A percentile compares a stretch with the other conserved stretches of the same genome.
Conservation (phyloP, 2,113 vertebrate species). For the Nyctibius bracteatus region DNA sequence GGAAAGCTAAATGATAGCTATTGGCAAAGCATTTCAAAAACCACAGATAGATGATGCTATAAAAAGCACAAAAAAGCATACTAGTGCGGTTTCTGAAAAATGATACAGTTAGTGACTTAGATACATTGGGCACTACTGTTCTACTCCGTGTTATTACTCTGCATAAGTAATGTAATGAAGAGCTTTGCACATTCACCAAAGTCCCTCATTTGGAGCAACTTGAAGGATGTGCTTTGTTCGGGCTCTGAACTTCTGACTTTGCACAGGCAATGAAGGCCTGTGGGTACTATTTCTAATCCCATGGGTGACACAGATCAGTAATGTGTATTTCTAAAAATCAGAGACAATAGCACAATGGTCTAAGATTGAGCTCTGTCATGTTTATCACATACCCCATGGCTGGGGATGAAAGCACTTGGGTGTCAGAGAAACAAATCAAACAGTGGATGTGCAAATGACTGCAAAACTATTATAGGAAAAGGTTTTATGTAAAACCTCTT, state of each 20-base stretch:
- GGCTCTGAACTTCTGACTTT: not conserved
- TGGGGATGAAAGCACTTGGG: not conserved
- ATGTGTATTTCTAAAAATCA: not conserved
- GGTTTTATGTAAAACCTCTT: not conserved
- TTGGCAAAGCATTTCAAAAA: not conserved
- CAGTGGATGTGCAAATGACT: not conserved
- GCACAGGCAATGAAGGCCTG: not conserved
- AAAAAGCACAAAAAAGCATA: not conserved
- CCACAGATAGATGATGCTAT: not conserved
- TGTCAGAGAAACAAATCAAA: not conserved
- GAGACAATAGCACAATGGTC: not conserved
- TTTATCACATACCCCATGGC: not conserved
- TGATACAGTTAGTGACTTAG: not conserved
- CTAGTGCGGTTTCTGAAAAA: not conserved
- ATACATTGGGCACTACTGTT: not conserved
- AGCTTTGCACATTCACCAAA: not conserved
- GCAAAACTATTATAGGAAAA: not conserved
- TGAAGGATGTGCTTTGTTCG: not conserved
- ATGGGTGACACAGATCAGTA: not conserved
- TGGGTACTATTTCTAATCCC: not conserved
- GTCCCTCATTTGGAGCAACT: not conserved
- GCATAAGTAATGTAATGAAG: not conserved
- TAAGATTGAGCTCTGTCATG: not conserved
- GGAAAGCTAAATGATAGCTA: not conserved
- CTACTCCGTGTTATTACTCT: not conserved